A percentile compares a stretch with the other conserved stretches of the same genome.
phyloP scores from a whole-genome alignment of 2,113 vertebrate species.

The Upupa epops region DNA sequence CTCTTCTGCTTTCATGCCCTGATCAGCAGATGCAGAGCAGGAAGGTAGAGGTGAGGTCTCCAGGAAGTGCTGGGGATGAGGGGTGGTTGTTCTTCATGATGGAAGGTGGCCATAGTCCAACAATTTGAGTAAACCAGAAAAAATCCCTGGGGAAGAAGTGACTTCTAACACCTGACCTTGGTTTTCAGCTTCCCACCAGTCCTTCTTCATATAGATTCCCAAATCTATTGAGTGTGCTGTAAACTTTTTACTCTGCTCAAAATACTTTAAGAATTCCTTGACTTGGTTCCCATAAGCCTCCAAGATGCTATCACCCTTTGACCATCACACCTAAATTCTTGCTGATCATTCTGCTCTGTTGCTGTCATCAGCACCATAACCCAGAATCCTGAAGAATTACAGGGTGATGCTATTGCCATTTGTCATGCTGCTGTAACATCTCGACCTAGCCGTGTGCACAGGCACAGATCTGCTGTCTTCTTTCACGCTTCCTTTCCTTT shows the following conservation, averaged over 20 bases:
- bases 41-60: background rate
- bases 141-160: background rate
- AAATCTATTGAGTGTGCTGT: background rate
- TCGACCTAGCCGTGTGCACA: background rate
- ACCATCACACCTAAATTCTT: background rate
- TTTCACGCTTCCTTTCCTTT: background rate
- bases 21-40: background rate
- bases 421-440: background rate
- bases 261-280: background rate
- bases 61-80: background rate
- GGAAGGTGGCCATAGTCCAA: background rate
- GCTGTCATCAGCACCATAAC: background rate
- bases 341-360: background rate
- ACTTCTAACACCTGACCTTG: background rate
- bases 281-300: background rate
- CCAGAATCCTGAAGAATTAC: background rate
- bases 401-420: rapidly evolving
- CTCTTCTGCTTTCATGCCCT: background rate
- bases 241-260: background rate
- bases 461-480: background rate
- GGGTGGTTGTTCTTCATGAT: rapidly evolving
- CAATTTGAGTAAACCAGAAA: background rate
- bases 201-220: background rate
- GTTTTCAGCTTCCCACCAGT: background rate
- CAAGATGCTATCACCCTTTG: background rate